Conservation (phyloP, 2,113 vertebrate species). For the Nibea albiflora region DNA sequence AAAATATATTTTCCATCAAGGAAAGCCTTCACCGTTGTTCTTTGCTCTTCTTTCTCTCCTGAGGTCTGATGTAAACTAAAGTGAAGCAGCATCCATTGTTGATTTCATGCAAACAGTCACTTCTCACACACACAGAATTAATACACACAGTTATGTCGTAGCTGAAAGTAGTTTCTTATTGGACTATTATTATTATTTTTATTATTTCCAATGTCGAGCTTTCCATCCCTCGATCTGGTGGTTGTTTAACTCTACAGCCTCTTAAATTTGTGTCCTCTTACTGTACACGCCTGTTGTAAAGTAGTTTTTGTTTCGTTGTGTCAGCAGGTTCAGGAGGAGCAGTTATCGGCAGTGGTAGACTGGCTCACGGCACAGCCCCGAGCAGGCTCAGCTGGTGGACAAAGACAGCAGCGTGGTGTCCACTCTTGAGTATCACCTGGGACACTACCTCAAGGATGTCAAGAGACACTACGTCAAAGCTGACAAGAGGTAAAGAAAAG, state of each 20-base stretch:
- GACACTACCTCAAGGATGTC: slow-evolving; percentile 96
- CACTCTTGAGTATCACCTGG: slow-evolving; percentile 93
- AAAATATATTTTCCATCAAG: no score
- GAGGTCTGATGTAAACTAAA: no score
- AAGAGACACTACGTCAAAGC: slow-evolving; percentile 94
- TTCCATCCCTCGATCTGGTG: no score
- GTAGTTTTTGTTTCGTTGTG: neutral
- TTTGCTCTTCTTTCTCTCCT: no score
- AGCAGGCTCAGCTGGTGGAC: slow-evolving; percentile 95
- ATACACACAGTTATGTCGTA: no score
- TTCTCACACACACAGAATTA: no score
- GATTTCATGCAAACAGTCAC: no score
- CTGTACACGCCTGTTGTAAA: neutral
- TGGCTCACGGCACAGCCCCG: slow-evolving; percentile 96
- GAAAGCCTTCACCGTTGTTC: no score
- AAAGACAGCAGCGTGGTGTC: slow-evolving; percentile 95
- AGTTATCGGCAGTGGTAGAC: slow-evolving; percentile 93
- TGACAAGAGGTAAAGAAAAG: slow-evolving; percentile 90
- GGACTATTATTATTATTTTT: no score
- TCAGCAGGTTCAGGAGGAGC: slow-evolving; percentile 95
- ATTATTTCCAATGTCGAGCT: no score
- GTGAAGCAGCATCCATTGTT: no score
- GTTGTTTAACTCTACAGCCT: neutral
- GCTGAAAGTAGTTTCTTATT: no score
- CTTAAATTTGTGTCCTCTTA: neutral